Base-by-base conservation (phyloP, 2,797 vertebrate species). In the Oophaga sylvatica region DNA sequence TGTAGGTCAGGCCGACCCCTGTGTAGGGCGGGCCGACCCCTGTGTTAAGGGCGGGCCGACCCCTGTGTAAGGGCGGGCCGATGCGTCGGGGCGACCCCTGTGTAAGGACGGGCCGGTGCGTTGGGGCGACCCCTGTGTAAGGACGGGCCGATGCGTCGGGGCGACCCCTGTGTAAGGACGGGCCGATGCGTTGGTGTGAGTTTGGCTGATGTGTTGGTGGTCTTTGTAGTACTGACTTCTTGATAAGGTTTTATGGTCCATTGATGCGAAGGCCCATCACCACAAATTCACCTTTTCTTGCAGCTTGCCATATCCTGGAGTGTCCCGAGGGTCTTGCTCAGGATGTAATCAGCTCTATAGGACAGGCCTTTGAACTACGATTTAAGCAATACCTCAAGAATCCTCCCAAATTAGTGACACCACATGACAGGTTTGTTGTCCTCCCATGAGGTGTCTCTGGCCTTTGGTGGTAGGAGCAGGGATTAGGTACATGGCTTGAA, bases 321-420 rank as follows among this genome's bases (percentile, higher is more conserved):
- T 99, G 98, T 91, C 96, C 97, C 0, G 97, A 99, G 91, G 98
- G 98, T 84, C 93, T 98, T 67, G 98, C 98, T 0, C 98, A 99
- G 95, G 98, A 99, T 0, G 98, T 99, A 89, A 99, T 99, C 95
- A 99, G 97, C 94, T 99, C 98, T 92, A 99, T 99, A 0, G 98
- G 97, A 5, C 98, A 99, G 93, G 98, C 97, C 81, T 99, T 99
- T 0, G 98, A 99, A 91, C 93, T 99, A 81, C 97, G 98, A 11
- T 99, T 99, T 93, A 99, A 99, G 92, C 98, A 99, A 91, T 99
- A 99, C 94, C 95, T 99, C 91, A 99, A 99, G 93, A 99, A 97
- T 91, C 98, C 98, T 1, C 98, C 98, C 0, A 99, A 99, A 91
- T 94, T 99, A 83, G 98, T 99, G 90, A 97, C 98, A 0, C 98